Evolutionary conservation across 2,113 vertebrate species (phyloP).

Genomic region (Apistogramma diplotaenia): DNA sequence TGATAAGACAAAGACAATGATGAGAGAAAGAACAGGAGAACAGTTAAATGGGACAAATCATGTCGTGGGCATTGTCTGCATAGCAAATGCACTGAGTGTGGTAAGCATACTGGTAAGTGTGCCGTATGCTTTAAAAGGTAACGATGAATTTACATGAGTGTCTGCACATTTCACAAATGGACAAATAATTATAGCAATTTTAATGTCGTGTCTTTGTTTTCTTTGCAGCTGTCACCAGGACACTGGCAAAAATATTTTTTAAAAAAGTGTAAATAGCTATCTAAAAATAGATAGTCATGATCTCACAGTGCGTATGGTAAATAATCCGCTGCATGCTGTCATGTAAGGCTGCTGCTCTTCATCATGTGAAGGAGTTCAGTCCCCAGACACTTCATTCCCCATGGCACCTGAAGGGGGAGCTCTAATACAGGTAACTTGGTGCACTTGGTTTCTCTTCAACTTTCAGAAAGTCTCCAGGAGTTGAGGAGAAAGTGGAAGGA

Average conservation of each 20-base stretch:
- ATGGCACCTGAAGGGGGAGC: constrained; percentile 76
- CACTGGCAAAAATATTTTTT: neutral
- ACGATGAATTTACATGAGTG: neutral
- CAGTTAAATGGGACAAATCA: neutral
- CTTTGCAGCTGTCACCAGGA: neutral
- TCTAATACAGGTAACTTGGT: constrained; percentile 78
- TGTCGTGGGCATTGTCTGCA: neutral
- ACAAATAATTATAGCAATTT: neutral
- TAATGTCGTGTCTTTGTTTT: neutral
- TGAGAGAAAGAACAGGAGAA: neutral
- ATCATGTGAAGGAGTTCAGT: neutral
- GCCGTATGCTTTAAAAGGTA: neutral
- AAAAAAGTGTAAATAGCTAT: neutral
- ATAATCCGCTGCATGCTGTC: neutral
- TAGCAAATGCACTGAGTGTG: neutral
- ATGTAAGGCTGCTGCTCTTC: neutral
- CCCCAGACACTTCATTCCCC: constrained; percentile 22
- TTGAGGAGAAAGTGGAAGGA: constrained; percentile 27
- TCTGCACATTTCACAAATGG: neutral
- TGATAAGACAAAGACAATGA: neutral
- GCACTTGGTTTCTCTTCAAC: constrained; percentile 8
- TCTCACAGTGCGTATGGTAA: neutral
- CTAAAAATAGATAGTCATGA: neutral
- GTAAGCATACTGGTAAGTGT: neutral
- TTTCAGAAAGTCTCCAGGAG: constrained; percentile 63